Conservation (phyloP, 2,888 invertebrate genomes). For the Drosophila seclusa region DNA sequence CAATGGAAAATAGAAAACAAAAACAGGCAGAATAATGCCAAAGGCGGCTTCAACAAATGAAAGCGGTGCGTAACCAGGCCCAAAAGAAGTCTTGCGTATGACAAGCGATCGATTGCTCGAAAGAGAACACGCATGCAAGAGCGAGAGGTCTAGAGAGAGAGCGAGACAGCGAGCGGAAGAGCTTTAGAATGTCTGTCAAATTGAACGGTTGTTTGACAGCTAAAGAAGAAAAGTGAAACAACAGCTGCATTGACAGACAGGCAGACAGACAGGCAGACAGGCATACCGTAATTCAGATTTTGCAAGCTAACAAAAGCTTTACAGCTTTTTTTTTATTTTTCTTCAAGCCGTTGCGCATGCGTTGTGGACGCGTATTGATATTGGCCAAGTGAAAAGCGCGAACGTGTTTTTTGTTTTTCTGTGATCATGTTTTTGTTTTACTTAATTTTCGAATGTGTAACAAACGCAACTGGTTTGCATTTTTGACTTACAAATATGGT, state of each 20-base stretch:
- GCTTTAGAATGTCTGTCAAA: conserved; percentile 46
- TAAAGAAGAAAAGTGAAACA: conserved; percentile 67
- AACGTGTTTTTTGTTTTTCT: conserved; percentile 46
- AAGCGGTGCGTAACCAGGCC: conserved; percentile 68
- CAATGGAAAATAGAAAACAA: conserved; percentile 29
- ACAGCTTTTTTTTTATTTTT: conserved; percentile 16
- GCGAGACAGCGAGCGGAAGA: conserved; percentile 29
- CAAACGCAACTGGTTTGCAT: conserved; percentile 66
- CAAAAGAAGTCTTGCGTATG: conserved; percentile 62
- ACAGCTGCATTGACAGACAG: conserved; percentile 36
- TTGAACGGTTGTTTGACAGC: conserved; percentile 40
- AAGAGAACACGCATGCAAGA: conserved; percentile 9
- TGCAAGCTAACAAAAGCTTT: conserved; percentile 38
- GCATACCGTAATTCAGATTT: conserved; percentile 42
- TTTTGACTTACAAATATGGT: conserved; percentile 19
- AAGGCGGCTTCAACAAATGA: conserved; percentile 65
- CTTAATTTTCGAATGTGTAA: conserved; percentile 54
- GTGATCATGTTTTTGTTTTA: conserved; percentile 11
- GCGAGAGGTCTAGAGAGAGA: conserved; percentile 10
- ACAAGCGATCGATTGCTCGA: conserved; percentile 12
- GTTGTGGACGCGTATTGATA: conserved; percentile 34
- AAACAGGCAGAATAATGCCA: conserved; percentile 46
- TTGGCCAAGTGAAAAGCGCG: conserved; percentile 73
- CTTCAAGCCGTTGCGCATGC: conserved; percentile 61
- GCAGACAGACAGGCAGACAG: background rate